Base-by-base conservation (phyloP, 2,797 vertebrate species). In the Pseudochirops corinnae region DNA sequence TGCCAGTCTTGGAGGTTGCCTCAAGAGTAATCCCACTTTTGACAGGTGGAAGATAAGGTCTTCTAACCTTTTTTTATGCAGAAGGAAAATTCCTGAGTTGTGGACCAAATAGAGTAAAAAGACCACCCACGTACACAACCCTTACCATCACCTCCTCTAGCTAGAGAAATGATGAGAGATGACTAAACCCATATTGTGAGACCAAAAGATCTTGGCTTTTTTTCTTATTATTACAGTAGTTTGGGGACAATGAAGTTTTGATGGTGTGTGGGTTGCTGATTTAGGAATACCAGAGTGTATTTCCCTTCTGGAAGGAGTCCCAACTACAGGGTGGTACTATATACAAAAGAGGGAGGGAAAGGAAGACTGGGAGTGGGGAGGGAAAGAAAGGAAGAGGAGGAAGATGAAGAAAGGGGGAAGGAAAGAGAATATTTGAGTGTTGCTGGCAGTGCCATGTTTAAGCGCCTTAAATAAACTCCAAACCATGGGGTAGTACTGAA, bases 391-490 rank as follows among this genome's bases (percentile, higher is more conserved):
- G 24, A 46, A 21, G 21, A 82, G 46, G 39, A 39, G 74, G 16
- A 82, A 7, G 33, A 82, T 18, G n/a, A 4, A 5, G 31, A 74
- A 9, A 58, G 16, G 21, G 39, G 26, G 33, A 52, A 52, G 52
- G n/a, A 74, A 3, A 58, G 14, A 39, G 74, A 46, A 82, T 82
- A 46, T 26, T 82, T 82, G 74, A 9, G 74, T 11, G 3, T 26
- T 82, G 21, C 21, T 82, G 39, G 21, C 21, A 82, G 2, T 46
- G 21, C 21, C n/a, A 82, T 46, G n/a, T 82, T 82, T 18, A 82
- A 11, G 7, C 24, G 2, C n/a, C 21, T 82, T 24, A 74, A 10
- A 9, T 0, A 0, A 26, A 39, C 4, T n/a, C n/a, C n/a, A 74
- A 39, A 74, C 16, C 67, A 39, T 24, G 39, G 21, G 39, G 21